Conservation (phyloP, 1,140 invertebrate genomes). For the Dreissena polymorpha region DNA sequence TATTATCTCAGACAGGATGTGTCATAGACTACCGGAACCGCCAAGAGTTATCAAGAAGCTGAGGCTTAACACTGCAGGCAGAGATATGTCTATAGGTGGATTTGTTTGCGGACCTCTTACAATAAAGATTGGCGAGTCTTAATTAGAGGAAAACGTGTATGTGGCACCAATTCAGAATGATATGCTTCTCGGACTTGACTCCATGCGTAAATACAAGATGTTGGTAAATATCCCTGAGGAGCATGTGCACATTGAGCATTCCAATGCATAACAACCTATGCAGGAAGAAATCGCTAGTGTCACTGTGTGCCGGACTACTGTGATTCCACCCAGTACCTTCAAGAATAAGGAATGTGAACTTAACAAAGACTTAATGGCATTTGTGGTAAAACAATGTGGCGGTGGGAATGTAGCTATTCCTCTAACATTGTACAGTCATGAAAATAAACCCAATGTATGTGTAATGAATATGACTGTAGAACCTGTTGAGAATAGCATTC, state of each 20-base stretch:
- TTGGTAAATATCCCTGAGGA: background rate
- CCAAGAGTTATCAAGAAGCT: conserved; percentile 3
- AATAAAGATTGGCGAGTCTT: too few relatives aligned
- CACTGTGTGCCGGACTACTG: background rate
- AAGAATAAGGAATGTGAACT: background rate
- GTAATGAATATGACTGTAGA: background rate
- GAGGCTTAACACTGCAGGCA: background rate
- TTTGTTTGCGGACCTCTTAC: too few relatives aligned
- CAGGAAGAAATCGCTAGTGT: background rate
- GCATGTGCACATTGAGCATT: background rate
- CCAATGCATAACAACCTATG: background rate
- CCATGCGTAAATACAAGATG: background rate
- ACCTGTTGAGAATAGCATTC: background rate
- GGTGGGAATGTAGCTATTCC: too few relatives aligned
- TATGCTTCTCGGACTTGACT: conserved; percentile 17
- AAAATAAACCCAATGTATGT: background rate
- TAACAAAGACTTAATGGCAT: background rate
- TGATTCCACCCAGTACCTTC: background rate
- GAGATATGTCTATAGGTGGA: too few relatives aligned
- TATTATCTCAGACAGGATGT: conserved; percentile 9
- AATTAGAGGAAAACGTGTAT: conserved; percentile 18
- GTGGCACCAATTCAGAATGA: conserved; percentile 11
- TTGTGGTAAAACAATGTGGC: conserved; percentile 2
- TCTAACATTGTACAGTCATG: background rate
- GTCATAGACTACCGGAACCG: background rate